These are phyloP conservation scores for Pseudanteris insignis DNA, from an alignment of 2,888 invertebrate genomes.

Conservation along the genomic window DNA sequence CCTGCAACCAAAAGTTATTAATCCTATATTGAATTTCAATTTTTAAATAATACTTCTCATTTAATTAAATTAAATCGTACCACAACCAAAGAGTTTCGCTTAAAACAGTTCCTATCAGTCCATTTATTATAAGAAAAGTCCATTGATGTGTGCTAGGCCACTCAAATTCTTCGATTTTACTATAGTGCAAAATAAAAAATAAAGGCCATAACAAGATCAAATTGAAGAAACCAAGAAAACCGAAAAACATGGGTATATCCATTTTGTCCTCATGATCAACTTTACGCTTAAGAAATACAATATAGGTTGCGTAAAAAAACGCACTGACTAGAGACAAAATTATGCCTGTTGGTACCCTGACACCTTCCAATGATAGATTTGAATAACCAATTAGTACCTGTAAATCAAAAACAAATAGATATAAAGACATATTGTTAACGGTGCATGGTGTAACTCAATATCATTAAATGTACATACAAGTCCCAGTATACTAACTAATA, in stretches of 20 bases:
- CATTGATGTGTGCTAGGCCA: slow-evolving; percentile 86
- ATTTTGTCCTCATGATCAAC: slow-evolving; percentile 93
- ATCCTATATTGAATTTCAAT: too few relatives aligned
- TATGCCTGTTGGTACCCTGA: slow-evolving; percentile 78
- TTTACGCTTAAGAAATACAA: slow-evolving; percentile 86
- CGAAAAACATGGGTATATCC: slow-evolving; percentile 95
- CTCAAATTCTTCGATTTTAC: slow-evolving; percentile 83
- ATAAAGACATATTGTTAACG: too few relatives aligned
- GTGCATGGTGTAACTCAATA: too few relatives aligned
- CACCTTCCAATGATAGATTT: slow-evolving; percentile 74
- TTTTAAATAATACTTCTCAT: background rate
- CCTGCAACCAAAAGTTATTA: slow-evolving; percentile 73
- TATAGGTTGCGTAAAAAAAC: slow-evolving; percentile 88
- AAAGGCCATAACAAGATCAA: slow-evolving; percentile 88
- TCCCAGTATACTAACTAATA: slow-evolving; percentile 80
- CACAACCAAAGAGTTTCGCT: slow-evolving; percentile 94
- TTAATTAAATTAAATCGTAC: slow-evolving; percentile 67
- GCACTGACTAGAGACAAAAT: slow-evolving; percentile 86
- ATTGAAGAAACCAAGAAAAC: slow-evolving; percentile 93
- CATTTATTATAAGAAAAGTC: slow-evolving; percentile 83
- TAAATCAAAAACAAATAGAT: too few relatives aligned
- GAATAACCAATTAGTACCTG: slow-evolving; percentile 83
- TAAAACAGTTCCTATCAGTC: slow-evolving; percentile 88
- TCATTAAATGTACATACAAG: slow-evolving; percentile 72
- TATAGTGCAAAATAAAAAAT: slow-evolving; percentile 86